Conservation (phyloP, 2,797 vertebrate species). For the Tragelaphus oryx region DNA sequence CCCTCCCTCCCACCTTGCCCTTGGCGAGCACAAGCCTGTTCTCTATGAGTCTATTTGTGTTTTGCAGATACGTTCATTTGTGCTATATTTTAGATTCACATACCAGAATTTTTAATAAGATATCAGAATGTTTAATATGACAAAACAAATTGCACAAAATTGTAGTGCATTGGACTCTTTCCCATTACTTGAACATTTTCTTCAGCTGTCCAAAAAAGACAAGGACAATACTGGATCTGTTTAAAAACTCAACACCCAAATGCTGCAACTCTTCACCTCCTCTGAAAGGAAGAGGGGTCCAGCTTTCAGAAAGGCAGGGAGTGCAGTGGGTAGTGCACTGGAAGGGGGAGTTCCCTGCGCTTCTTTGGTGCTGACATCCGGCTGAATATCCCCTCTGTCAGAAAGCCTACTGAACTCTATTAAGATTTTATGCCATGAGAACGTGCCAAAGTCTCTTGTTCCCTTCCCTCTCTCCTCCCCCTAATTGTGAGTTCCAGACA, state of each 20-base stretch:
- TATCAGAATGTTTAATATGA: not conserved
- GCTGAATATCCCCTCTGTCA: not conserved
- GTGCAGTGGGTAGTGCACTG: not conserved
- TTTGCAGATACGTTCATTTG: not conserved
- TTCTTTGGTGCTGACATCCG: not conserved
- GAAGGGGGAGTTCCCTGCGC: not conserved
- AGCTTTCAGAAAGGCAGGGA: not conserved
- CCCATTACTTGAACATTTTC: not conserved
- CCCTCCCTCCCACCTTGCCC: not conserved
- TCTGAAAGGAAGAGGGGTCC: not conserved
- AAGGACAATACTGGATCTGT: not conserved
- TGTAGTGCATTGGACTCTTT: not conserved
- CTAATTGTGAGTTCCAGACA: not conserved
- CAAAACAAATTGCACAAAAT: not conserved
- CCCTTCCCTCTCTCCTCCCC: not conserved
- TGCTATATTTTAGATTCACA: not conserved
- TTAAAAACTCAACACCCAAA: not conserved
- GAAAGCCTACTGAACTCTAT: not conserved
- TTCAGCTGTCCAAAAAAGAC: not conserved
- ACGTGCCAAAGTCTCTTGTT: not conserved
- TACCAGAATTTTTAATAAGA: not conserved
- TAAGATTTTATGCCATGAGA: not conserved
- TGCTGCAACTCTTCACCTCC: not conserved
- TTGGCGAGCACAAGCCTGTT: not conserved
- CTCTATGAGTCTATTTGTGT: not conserved